These are phyloP conservation scores for Halcyon chelicuti DNA, from an alignment of 2,797 vertebrate genomes.

Conservation along the genomic window DNA sequence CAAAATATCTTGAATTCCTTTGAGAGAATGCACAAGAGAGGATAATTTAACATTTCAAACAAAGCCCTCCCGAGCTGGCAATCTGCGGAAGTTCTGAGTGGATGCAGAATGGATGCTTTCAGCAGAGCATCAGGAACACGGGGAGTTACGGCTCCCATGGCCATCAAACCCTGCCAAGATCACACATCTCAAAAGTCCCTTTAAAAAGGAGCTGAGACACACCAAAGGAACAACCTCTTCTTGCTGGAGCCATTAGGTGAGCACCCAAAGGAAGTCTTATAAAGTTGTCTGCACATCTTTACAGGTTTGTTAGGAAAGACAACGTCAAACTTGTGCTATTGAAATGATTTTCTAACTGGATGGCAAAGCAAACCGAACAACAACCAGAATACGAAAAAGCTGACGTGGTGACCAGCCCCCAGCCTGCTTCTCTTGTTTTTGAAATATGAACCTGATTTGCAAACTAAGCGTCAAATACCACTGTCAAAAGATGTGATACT, in stretches of 20 bases:
- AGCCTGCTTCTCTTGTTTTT: not conserved
- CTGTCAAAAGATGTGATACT: not conserved
- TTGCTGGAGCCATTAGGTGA: not conserved
- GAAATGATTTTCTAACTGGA: not conserved
- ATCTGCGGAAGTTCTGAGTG: not conserved
- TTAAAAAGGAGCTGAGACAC: not conserved
- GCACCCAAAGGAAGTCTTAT: not conserved
- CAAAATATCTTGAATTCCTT: not conserved
- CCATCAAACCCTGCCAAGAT: not conserved
- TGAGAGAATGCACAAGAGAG: not conserved
- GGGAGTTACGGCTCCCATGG: not conserved
- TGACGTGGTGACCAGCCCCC: not conserved
- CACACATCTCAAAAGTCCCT: not conserved
- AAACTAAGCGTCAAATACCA: not conserved
- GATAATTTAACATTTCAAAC: not conserved
- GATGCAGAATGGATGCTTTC: no score
- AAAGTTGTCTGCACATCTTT: not conserved
- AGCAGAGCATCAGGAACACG: not conserved
- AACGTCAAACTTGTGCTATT: not conserved
- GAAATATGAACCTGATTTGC: conserved; percentile 27
- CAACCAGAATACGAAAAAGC: not conserved
- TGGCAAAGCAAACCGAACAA: not conserved
- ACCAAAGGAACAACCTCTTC: not conserved
- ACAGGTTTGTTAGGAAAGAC: not conserved
- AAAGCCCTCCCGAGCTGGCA: not conserved